phyloP scores from a whole-genome alignment of 2,797 vertebrate species.

The Coluber constrictor region DNA sequence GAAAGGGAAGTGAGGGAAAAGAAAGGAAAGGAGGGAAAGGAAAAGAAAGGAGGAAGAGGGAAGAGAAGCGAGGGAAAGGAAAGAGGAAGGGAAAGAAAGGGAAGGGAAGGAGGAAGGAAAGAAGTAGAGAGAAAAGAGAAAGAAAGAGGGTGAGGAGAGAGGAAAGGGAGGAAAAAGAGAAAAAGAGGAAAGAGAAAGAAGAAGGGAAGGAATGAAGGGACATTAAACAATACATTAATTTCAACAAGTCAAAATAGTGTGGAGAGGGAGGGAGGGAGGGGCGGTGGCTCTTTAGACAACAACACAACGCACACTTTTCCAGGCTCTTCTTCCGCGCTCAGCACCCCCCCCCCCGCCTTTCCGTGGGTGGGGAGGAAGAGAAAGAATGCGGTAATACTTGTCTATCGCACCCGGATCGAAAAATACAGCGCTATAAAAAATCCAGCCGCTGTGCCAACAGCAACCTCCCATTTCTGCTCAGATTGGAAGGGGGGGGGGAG shows the following conservation, averaged over 20 bases:
- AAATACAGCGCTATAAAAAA: background rate
- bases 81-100: background rate
- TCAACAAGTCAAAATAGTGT: background rate
- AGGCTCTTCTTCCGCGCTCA: background rate
- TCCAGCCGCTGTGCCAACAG: background rate
- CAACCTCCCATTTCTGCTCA: no score
- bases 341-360: rapidly evolving
- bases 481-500: no score
- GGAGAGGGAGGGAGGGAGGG: no score
- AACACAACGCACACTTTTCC: background rate
- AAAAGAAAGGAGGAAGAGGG: background rate
- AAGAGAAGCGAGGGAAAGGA: background rate
- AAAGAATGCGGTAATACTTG: background rate
- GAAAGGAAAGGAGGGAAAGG: no score
- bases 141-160: background rate
- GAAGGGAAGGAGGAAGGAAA: background rate
- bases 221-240: background rate
- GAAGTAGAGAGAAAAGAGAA: background rate
- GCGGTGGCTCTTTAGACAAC: background rate
- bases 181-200: background rate
- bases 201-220: background rate
- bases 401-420: background rate
- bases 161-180: background rate
- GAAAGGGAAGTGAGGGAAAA: background rate
- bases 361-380: background rate